phyloP scores from a whole-genome alignment of 2,797 vertebrate species.

The Danio albolineatus region DNA sequence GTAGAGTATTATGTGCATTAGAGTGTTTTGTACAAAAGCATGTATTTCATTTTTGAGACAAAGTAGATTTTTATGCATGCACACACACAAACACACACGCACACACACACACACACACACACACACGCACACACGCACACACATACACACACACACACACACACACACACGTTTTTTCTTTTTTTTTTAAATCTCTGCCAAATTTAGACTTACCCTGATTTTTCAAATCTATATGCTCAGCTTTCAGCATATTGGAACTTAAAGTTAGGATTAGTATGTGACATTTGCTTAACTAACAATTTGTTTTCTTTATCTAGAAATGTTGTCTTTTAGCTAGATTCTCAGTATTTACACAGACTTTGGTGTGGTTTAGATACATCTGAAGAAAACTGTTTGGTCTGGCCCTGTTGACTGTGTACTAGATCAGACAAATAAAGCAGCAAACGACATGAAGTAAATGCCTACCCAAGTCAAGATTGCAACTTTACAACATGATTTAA shows the following conservation, averaged over 20 bases:
- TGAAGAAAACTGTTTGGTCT: slow-evolving; percentile 48
- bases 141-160: no score
- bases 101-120: no score
- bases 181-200: no score
- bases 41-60: no score
- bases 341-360: slow-evolving; percentile 70
- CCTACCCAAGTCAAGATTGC: no score
- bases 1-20: no score
- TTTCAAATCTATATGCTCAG: background rate
- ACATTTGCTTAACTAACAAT: background rate
- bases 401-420: background rate
- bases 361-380: slow-evolving; percentile 62
- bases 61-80: no score
- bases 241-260: background rate
- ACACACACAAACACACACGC: no score
- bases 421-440: background rate
- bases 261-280: background rate
- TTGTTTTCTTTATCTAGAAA: slow-evolving; percentile 7
- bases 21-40: no score
- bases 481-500: no score
- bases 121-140: no score
- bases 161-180: no score
- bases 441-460: background rate
- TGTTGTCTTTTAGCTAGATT: slow-evolving; percentile 28
- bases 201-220: background rate